Evolutionary conservation across 92 coral and sea anemone species (phyloP).

Genomic region (Meandrina meandrites): DNA sequence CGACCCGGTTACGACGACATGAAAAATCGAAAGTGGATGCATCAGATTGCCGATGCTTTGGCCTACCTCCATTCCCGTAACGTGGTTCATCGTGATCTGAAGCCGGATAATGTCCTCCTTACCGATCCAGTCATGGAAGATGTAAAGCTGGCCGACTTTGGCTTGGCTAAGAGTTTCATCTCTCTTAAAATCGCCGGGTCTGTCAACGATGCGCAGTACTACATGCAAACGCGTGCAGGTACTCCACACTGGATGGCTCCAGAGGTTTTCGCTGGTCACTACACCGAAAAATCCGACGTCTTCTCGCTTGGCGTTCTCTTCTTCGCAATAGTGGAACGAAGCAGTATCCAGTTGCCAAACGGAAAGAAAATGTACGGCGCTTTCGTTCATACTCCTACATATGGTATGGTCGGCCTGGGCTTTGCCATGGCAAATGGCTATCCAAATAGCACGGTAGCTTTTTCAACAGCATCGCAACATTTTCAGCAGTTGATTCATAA

Average conservation of each 20-base stretch:
- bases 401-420: background rate
- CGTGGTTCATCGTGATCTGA: slow-evolving; percentile 60
- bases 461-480: background rate
- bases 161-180: background rate
- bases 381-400: background rate
- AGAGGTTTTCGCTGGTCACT: slow-evolving; percentile 51
- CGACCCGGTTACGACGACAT: background rate
- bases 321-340: background rate
- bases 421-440: background rate
- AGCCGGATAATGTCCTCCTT: slow-evolving; percentile 65
- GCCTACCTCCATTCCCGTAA: slow-evolving; percentile 38
- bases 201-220: background rate
- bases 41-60: slow-evolving; percentile 53
- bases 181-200: background rate
- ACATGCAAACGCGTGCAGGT: slow-evolving; percentile 15
- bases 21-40: slow-evolving; percentile 72
- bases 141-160: slow-evolving; percentile 30
- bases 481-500: background rate
- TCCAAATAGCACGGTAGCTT: background rate
- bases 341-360: background rate
- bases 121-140: background rate
- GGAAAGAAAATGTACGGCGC: background rate
- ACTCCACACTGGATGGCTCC: slow-evolving; percentile 69
- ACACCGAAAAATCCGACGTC: slow-evolving; percentile 62
- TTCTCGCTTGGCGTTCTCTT: slow-evolving; percentile 59